These are phyloP conservation scores for Callospermophilus lateralis DNA, from an alignment of 2,113 vertebrate species.

Conservation along the genomic window DNA sequence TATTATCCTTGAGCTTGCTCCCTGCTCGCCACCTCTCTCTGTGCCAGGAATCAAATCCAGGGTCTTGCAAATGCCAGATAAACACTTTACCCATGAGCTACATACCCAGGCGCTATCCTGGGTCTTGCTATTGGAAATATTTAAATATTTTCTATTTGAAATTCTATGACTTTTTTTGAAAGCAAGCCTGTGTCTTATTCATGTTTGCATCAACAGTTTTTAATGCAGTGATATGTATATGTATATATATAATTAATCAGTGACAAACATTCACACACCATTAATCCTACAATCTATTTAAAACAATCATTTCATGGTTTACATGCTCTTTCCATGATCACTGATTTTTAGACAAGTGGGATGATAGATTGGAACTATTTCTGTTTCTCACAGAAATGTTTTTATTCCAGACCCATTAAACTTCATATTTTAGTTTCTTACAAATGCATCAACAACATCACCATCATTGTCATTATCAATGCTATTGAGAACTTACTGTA, in stretches of 20 bases:
- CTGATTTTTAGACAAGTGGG: slow-evolving; percentile 49
- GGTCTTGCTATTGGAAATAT: neutral
- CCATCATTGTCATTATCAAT: neutral
- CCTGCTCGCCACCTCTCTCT: too few species aligned
- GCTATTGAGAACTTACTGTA: neutral
- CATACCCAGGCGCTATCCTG: neutral
- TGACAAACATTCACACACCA: slow-evolving; percentile 30
- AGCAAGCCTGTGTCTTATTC: neutral
- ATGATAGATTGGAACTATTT: neutral
- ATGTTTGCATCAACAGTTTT: neutral
- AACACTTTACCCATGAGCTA: neutral
- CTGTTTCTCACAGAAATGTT: slow-evolving; percentile 10
- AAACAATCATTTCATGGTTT: slow-evolving; percentile 34
- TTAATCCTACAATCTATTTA: slow-evolving; percentile 37
- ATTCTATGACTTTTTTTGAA: neutral
- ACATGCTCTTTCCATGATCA: slow-evolving; percentile 38
- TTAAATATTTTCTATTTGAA: slow-evolving; percentile 48
- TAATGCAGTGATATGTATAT: neutral
- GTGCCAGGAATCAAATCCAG: neutral
- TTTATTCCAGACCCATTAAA: neutral
- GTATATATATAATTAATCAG: neutral
- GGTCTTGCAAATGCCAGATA: neutral
- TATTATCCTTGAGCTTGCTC: too few species aligned
- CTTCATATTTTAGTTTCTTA: neutral
- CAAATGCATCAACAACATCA: neutral